Evolutionary conservation across 2,113 vertebrate species (phyloP), one percentile per base, ranked within the genome.

Genomic region (Pitta sordida): DNA sequence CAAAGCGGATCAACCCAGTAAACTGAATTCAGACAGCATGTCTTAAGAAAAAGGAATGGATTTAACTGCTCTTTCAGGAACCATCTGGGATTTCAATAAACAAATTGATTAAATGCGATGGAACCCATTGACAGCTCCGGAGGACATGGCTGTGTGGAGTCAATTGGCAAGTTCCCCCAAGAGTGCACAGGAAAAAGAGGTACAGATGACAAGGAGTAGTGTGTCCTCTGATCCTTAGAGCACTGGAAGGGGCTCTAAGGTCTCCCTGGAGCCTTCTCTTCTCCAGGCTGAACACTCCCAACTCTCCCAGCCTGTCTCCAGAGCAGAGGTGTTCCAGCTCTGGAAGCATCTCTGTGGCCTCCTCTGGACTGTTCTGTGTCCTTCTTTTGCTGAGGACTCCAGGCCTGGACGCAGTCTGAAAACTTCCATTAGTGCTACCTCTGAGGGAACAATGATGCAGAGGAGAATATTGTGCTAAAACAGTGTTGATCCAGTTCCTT

Each of bases 281-380:
- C 36, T 49, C 36, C 60, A 29, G 44, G 18, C 23, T 52, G 77
- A 74, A 0, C 68, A n/a, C 8, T 4, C 27, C 52, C 60, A 67
- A 44, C 37, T 67, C 52, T 46, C 60, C 68, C 86, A 46, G 44
- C 19, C 52, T 39, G 44, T 5, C 32, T 74, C 37, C 44, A 65
- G 0, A 88, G n/a, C 76, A 67, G 17, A 27, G 15, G 36, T 5
- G 15, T 9, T 44, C 44, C 59, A 88, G 22, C 36, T 17, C 68
- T 51, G 3, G 4, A 9, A 51, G 22, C 51, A 65, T 3, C 43
- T 37, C 59, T 0, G 0, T 29, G 44, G 13, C 12, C 8, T 65
- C 32, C 37, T n/a, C 36, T 80, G 36, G 2, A 5, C 51, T 65
- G 37, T 10, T 29, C 65, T 39, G 30, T 0, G 0, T 43, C 37